These are phyloP conservation scores for Rhinella marina DNA, from an alignment of 2,797 vertebrate genomes.

Conservation along the genomic window DNA sequence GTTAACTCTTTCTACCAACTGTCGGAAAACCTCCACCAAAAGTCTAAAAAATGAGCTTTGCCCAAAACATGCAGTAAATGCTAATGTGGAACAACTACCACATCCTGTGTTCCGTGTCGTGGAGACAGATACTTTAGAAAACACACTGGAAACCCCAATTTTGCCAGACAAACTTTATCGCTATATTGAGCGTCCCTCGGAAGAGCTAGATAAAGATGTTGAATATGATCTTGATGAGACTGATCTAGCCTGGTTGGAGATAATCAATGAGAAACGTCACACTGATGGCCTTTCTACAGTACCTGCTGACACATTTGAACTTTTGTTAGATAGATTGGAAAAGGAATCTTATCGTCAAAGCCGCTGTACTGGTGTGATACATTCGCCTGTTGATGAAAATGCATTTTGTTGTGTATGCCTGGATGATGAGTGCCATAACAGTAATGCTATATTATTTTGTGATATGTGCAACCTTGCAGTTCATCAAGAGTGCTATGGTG, in stretches of 20 bases:
- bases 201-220: constrained; percentile 90
- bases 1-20: constrained; percentile 81
- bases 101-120: constrained; percentile 89
- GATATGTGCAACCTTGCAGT: constrained; percentile 98
- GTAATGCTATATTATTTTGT: constrained; percentile 97
- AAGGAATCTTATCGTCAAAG: constrained; percentile 94
- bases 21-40: constrained; percentile 79
- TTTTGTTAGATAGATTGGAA: constrained; percentile 92
- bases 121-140: constrained; percentile 75
- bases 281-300: constrained; percentile 87
- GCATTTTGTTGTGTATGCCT: constrained; percentile 97
- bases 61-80: constrained; percentile 71
- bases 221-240: constrained; percentile 99
- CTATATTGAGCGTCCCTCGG: constrained; percentile 85
- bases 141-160: constrained; percentile 76
- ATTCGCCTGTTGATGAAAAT: constrained; percentile 90
- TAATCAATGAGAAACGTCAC: constrained; percentile 93
- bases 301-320: constrained; percentile 89
- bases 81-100: constrained; percentile 77
- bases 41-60: constrained; percentile 85
- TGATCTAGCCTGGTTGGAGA: constrained; percentile 95
- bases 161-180: constrained; percentile 88
- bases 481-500: constrained; percentile 98
- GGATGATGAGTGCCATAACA: constrained; percentile 97
- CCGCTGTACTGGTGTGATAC: constrained; percentile 85